A percentile compares a stretch with the other conserved stretches of the same genome.
Conservation (phyloP, 2,888 invertebrate genomes). For the Chloromyia formosa region DNA sequence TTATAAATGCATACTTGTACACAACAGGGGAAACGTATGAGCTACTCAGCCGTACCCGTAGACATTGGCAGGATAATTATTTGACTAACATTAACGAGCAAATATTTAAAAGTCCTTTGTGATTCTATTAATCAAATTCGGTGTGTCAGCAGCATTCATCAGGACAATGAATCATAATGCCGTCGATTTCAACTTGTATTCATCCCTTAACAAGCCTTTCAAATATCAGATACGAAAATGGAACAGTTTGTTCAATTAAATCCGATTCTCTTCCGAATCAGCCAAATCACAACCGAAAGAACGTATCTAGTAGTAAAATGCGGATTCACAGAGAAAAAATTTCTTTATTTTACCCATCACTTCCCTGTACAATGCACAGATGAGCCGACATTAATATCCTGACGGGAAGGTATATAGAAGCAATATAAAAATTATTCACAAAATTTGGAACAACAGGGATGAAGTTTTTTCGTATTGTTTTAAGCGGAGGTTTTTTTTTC, state of each 20-base stretch:
- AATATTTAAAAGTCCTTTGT: conserved; percentile 6
- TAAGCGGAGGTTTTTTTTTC: background rate
- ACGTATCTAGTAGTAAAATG: too few relatives aligned
- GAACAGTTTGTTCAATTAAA: background rate
- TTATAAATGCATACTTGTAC: background rate
- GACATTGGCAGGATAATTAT: background rate
- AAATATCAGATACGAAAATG: too few relatives aligned
- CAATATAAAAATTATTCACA: conserved; percentile 9
- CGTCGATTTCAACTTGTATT: too few relatives aligned
- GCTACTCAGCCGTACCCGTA: background rate
- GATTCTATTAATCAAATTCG: too few relatives aligned
- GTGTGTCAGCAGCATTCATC: too few relatives aligned
- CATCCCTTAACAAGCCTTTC: too few relatives aligned
- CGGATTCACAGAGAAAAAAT: background rate
- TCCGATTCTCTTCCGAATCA: background rate
- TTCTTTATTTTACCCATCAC: background rate
- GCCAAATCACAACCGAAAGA: too few relatives aligned
- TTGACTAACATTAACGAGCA: conserved; percentile 1
- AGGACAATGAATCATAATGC: too few relatives aligned
- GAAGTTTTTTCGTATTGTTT: background rate
- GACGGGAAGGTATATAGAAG: background rate
- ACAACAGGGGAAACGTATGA: background rate
- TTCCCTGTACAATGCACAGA: background rate
- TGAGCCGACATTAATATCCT: background rate
- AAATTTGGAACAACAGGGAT: background rate